phyloP scores from a whole-genome alignment of 1,140 invertebrate species.

The Cydia amplana region DNA sequence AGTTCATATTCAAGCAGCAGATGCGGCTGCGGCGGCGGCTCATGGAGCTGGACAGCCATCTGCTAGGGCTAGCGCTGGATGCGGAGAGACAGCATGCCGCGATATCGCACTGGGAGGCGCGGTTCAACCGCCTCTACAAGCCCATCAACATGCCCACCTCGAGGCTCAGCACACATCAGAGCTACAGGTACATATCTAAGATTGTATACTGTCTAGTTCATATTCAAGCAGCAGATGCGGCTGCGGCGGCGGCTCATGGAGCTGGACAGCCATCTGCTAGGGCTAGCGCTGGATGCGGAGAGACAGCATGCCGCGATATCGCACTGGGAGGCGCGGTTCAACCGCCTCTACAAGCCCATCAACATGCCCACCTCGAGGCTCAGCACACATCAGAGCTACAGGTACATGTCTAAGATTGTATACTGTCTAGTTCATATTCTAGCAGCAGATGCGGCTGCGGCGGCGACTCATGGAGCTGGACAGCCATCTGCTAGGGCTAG shows the following conservation, averaged over 20 bases:
- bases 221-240: conserved; percentile 94
- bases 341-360: conserved; percentile 84
- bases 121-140: conserved; percentile 87
- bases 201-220: conserved; percentile 71
- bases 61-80: conserved; percentile 90
- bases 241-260: conserved; percentile 90
- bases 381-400: conserved; percentile 81
- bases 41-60: conserved; percentile 92
- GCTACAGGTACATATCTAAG: conserved; percentile 76
- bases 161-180: conserved; percentile 81
- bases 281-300: conserved; percentile 91
- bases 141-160: conserved; percentile 78
- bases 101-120: conserved; percentile 92
- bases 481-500: conserved; percentile 89
- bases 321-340: conserved; percentile 91
- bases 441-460: conserved; percentile 93
- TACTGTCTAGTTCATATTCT: conserved; percentile 82
- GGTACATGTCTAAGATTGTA: conserved; percentile 68
- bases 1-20: conserved; percentile 90
- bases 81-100: conserved; percentile 91
- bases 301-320: conserved; percentile 92
- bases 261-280: conserved; percentile 90
- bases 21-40: conserved; percentile 91
- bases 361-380: conserved; percentile 78
- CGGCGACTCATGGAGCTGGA: conserved; percentile 92